phyloP scores from a whole-genome alignment of 2,113 vertebrate genomes.

The Nettapus auritus region DNA sequence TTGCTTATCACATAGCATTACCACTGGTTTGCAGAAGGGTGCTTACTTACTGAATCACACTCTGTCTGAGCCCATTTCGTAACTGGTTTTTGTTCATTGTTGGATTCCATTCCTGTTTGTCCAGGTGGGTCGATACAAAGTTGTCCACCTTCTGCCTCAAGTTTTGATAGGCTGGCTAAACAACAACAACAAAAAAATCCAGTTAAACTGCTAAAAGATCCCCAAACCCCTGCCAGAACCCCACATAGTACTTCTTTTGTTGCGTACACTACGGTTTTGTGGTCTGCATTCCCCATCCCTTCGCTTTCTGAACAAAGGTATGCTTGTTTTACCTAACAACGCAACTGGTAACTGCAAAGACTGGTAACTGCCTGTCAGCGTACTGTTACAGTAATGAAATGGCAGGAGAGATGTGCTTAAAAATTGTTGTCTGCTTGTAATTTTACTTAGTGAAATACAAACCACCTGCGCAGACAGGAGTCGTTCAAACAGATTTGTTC shows the following conservation, averaged over 20 bases:
- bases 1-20: not conserved
- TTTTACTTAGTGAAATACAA: not conserved
- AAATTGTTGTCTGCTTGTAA: not conserved
- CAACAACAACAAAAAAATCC: not conserved
- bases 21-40: not conserved
- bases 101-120: constrained; percentile 96
- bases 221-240: not conserved
- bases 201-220: not conserved
- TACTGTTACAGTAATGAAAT: not conserved
- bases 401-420: not conserved
- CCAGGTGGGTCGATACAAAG: constrained; percentile 93
- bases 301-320: constrained; percentile 2
- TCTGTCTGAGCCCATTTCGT: constrained; percentile 92
- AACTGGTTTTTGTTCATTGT: constrained; percentile 98
- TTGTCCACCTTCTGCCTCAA: constrained; percentile 97
- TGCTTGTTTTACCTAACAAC: not conserved
- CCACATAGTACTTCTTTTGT: not conserved
- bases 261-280: not conserved
- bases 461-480: not conserved
- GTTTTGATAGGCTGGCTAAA: constrained; percentile 96
- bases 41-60: constrained; percentile 92
- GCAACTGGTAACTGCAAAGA: not conserved
- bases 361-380: not conserved
- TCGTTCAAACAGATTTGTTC: not conserved
- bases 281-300: not conserved